These are phyloP conservation scores for Operophtera brumata DNA, from an alignment of 2,888 invertebrate genomes.

Conservation along the genomic window DNA sequence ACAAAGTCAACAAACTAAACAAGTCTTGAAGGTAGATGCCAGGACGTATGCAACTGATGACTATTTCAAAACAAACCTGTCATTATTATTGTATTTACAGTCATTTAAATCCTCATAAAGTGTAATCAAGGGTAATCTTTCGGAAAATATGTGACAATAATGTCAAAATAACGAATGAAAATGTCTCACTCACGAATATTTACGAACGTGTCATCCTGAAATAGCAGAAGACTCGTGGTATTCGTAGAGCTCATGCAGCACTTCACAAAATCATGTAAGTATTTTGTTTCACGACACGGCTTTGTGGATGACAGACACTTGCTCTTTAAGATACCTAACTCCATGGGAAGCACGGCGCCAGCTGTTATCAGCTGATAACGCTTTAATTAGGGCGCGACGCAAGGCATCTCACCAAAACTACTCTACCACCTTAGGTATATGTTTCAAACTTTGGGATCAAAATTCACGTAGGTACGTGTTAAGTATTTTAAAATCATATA, in stretches of 20 bases:
- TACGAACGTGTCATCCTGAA: background rate
- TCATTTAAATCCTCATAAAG: conserved; percentile 15
- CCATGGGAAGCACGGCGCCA: conserved; percentile 44
- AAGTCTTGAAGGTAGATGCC: no score
- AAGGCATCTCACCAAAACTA: conserved; percentile 20
- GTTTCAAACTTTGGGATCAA: background rate
- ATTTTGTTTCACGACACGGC: background rate
- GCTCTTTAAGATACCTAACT: no score
- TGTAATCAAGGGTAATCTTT: conserved; percentile 6
- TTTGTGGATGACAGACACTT: no score
- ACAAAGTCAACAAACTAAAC: no score
- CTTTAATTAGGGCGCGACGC: conserved; percentile 43
- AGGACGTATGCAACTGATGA: no score
- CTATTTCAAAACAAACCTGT: no score
- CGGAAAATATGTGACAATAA: conserved; percentile 11
- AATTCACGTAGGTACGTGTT: no score
- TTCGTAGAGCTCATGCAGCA: no score
- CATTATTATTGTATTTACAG: no score
- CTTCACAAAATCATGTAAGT: background rate
- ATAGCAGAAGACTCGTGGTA: conserved; percentile 5
- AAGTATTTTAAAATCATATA: no score
- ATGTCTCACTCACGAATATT: background rate
- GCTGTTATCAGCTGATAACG: conserved; percentile 56
- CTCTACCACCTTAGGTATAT: background rate
- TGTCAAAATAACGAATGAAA: conserved; percentile 23